Evolutionary conservation across 1,140 invertebrate genomes (phyloP).

Genomic region (Drosophila sp.): DNA sequence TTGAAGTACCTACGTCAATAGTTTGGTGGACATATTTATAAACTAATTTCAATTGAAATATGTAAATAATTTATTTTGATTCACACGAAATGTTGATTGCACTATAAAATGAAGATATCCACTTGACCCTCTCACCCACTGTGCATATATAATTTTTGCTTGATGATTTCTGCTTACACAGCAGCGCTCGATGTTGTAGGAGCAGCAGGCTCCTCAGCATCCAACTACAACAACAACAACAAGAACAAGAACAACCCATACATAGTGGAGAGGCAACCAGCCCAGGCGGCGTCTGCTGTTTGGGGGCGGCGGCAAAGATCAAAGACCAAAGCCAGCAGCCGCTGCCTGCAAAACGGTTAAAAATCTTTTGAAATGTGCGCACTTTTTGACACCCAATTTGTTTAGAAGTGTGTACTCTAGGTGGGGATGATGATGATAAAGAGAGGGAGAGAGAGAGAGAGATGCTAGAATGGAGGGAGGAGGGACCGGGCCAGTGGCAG

Average conservation of each 20-base stretch:
- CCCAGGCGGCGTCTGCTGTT: slow-evolving; percentile 57
- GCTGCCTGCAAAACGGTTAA: slow-evolving; percentile 76
- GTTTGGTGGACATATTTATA: neutral
- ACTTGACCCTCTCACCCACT: slow-evolving; percentile 35
- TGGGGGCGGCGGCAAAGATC: slow-evolving; percentile 63
- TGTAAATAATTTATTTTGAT: neutral
- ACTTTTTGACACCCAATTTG: slow-evolving; percentile 82
- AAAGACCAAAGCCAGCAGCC: slow-evolving; percentile 50
- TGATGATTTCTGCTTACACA: slow-evolving; percentile 27
- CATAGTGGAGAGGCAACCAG: slow-evolving; percentile 32
- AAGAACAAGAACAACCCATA: slow-evolving; percentile 53
- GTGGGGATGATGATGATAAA: neutral
- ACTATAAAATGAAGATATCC: neutral
- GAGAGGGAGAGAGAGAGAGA: neutral
- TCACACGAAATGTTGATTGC: neutral
- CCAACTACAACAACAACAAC: slow-evolving; percentile 53
- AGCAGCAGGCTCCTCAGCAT: slow-evolving; percentile 49
- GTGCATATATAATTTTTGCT: slow-evolving; percentile 31
- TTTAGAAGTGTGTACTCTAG: slow-evolving; percentile 71
- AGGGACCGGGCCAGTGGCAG: slow-evolving; percentile 40
- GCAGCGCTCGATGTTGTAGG: slow-evolving; percentile 6
- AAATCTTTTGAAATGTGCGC: slow-evolving; percentile 82
- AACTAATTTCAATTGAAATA: neutral
- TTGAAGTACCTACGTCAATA: too few relatives aligned
- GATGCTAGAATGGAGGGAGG: neutral